A percentile compares a stretch with the other conserved stretches of the same genome.
Evolutionary conservation across 2,888 invertebrate genomes (phyloP).

Genomic region (Eulithis testata): DNA sequence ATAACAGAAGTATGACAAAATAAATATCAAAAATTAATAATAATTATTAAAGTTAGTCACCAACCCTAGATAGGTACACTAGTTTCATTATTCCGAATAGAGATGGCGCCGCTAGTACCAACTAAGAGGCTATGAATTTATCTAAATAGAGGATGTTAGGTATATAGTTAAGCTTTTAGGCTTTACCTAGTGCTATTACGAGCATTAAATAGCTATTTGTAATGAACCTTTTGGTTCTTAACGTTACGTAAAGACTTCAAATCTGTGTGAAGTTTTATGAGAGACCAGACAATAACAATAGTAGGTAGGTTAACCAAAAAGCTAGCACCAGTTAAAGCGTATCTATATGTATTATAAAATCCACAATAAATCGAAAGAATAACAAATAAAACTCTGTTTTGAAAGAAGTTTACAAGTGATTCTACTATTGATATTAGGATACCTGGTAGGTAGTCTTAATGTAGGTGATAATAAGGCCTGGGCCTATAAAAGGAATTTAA

Average conservation of each 20-base stretch:
- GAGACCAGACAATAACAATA: no score
- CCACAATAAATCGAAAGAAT: no score
- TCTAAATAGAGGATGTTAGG: slow-evolving; percentile 18
- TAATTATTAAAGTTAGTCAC: background rate
- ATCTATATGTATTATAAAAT: no score
- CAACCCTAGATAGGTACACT: slow-evolving; percentile 9
- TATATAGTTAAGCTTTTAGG: slow-evolving; percentile 20
- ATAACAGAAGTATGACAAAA: no score
- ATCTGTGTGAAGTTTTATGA: background rate
- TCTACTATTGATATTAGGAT: no score
- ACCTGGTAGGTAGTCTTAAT: background rate
- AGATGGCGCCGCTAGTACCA: slow-evolving; percentile 17
- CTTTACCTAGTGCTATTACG: slow-evolving; percentile 16
- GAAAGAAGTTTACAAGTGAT: no score
- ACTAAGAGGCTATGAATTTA: slow-evolving; percentile 25
- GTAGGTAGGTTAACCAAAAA: no score
- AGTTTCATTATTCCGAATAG: slow-evolving; percentile 20
- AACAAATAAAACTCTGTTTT: no score
- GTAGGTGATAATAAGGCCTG: background rate
- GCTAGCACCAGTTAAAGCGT: no score
- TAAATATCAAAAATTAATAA: background rate
- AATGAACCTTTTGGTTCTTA: slow-evolving; percentile 7
- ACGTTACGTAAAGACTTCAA: background rate
- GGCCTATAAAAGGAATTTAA: slow-evolving; percentile 6
- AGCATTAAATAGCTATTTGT: slow-evolving; percentile 22